Conservation (phyloP, 2,113 vertebrate species). For the Poeciliopsis occidentalis region DNA sequence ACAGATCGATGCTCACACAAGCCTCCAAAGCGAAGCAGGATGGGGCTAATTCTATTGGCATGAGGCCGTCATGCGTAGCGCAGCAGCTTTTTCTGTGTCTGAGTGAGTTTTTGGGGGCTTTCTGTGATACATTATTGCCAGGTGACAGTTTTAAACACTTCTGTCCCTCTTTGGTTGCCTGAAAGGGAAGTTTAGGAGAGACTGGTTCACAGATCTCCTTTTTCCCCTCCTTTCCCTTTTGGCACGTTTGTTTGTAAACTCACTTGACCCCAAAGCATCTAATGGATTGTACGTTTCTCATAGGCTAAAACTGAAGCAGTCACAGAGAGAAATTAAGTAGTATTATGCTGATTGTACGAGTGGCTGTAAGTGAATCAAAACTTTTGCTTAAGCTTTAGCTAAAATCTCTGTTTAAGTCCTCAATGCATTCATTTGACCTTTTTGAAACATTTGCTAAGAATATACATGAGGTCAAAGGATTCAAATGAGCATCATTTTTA, state of each 20-base stretch:
- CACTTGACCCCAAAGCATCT: conserved; percentile 31
- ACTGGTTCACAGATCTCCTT: conserved; percentile 52
- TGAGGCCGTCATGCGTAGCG: conserved; percentile 71
- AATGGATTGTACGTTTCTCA: conserved; percentile 21
- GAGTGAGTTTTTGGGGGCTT: conserved; percentile 30
- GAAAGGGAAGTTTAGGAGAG: conserved; percentile 20
- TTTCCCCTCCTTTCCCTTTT: conserved; percentile 8
- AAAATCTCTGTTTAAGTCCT: conserved; percentile 3
- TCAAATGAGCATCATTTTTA: background rate
- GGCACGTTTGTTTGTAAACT: conserved; percentile 56
- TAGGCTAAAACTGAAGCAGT: conserved; percentile 7
- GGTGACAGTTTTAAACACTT: background rate
- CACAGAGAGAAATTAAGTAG: background rate
- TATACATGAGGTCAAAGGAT: background rate
- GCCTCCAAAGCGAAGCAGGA: conserved; percentile 62
- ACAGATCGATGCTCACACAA: conserved; percentile 61
- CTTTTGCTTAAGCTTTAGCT: conserved; percentile 8
- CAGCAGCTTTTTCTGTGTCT: conserved; percentile 45
- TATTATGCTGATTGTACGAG: background rate
- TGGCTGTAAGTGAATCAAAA: conserved; percentile 4
- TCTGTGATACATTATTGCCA: background rate
- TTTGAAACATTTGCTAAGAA: conserved; percentile 7
- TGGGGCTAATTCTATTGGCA: conserved; percentile 78
- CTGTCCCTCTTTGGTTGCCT: background rate
- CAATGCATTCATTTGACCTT: background rate